Percentiles rank a stretch among this genome's conserved stretches.
These are phyloP conservation scores for Catharus bicknelli DNA, from an alignment of 2,113 vertebrate species.

Conservation along the genomic window DNA sequence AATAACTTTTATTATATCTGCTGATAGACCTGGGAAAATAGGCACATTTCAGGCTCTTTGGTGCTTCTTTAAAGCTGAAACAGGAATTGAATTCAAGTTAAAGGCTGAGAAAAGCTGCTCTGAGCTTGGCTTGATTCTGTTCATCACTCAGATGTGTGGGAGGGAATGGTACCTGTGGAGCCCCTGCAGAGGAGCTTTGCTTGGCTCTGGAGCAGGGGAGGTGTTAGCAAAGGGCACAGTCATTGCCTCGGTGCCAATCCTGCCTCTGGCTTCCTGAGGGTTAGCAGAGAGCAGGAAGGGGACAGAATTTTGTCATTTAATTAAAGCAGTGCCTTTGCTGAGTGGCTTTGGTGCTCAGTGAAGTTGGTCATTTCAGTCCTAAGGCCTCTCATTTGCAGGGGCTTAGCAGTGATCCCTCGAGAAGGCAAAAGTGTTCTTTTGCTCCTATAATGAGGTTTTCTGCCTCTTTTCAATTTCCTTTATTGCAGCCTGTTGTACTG, in stretches of 20 bases:
- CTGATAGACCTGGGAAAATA: not conserved
- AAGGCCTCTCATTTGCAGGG: not conserved
- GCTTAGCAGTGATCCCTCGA: not conserved
- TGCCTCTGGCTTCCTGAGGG: not conserved
- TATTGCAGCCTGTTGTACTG: not conserved
- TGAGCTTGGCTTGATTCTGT: not conserved
- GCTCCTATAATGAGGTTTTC: conserved; percentile 1
- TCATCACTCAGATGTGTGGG: not conserved
- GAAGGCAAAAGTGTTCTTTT: not conserved
- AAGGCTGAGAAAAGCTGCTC: not conserved
- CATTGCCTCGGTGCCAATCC: not conserved
- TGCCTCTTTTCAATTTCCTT: conserved; percentile 28
- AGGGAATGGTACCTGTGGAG: not conserved
- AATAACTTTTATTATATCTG: not conserved
- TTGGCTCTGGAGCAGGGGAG: not conserved
- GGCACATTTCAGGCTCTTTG: not conserved
- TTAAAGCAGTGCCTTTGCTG: not conserved
- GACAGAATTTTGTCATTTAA: not conserved
- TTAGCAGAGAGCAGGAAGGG: not conserved
- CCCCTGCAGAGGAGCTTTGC: not conserved
- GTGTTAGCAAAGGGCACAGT: not conserved
- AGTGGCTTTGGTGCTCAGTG: not conserved
- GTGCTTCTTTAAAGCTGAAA: not conserved
- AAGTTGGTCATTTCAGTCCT: not conserved
- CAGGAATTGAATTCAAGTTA: not conserved